phyloP scores from a whole-genome alignment of 2,797 vertebrate genomes.

The Ambastaia sidthimunki region DNA sequence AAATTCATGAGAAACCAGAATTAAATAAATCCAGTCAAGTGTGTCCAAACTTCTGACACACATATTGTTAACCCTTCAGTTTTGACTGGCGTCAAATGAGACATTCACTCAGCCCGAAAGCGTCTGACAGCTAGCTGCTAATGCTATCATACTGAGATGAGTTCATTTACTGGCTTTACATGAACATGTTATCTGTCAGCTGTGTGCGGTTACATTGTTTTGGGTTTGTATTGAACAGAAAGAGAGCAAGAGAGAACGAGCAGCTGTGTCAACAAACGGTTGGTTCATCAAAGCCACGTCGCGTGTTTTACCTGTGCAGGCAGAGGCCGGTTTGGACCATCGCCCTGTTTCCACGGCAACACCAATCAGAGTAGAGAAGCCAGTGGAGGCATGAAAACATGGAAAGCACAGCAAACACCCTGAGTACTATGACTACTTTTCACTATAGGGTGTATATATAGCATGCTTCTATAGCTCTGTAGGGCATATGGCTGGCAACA shows the following conservation, averaged over 20 bases:
- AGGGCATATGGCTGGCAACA: not conserved
- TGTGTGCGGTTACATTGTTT: conserved; percentile 2
- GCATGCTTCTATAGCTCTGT: not conserved
- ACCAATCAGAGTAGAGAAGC: conserved; percentile 20
- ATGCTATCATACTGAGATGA: conserved; percentile 7
- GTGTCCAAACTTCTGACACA: not conserved
- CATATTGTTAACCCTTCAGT: not conserved
- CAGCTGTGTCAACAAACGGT: conserved; percentile 57
- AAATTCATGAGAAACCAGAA: not conserved
- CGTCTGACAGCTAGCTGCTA: not conserved
- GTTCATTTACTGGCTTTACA: conserved; percentile 4
- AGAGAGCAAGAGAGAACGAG: conserved; percentile 4
- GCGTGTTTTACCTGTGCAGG: conserved; percentile 45
- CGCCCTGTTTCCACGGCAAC: conserved; percentile 47
- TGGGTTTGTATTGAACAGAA: not conserved
- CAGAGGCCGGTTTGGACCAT: conserved; percentile 27
- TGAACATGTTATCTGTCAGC: not conserved
- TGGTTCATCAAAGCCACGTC: conserved; percentile 27
- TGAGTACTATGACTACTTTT: not conserved
- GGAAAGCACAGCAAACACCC: not conserved
- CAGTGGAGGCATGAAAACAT: conserved; percentile 16
- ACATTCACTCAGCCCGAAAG: not conserved
- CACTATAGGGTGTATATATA: not conserved
- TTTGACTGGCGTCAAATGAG: not conserved
- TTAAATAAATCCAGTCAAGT: not conserved